Evolutionary conservation across 1,140 invertebrate genomes (phyloP).

Genomic region (Coenobita brevimanus): DNA sequence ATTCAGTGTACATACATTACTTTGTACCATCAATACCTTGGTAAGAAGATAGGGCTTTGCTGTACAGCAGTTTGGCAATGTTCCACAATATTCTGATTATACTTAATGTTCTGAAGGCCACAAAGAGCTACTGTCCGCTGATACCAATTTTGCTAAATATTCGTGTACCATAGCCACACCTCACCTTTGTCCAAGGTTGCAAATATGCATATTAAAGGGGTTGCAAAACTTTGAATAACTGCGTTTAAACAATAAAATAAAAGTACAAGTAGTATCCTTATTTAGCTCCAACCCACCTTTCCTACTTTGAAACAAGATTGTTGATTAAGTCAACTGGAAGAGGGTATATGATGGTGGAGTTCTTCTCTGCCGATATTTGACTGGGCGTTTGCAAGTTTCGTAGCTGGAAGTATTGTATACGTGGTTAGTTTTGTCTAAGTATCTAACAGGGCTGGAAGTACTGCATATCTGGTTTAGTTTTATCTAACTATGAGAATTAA

Average conservation of each 20-base stretch:
- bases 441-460: too few species aligned
- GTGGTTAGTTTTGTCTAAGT: conserved; percentile 49
- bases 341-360: conserved; percentile 64
- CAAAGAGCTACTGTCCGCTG: background rate
- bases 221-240: conserved; percentile 55
- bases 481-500: too few species aligned
- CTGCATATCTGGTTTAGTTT: too few species aligned
- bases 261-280: conserved; percentile 54
- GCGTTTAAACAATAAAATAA: conserved; percentile 15
- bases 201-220: conserved; percentile 47
- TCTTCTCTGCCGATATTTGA: conserved; percentile 65
- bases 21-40: too few species aligned
- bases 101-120: too few species aligned
- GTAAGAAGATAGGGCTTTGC: too few species aligned
- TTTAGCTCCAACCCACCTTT: conserved; percentile 62
- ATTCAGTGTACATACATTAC: too few species aligned
- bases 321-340: conserved; percentile 65
- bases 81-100: too few species aligned
- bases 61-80: too few species aligned
- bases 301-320: conserved; percentile 65
- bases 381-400: conserved; percentile 64
- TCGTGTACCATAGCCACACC: conserved; percentile 52
- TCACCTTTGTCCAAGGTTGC: conserved; percentile 50
- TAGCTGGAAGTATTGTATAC: conserved; percentile 61
- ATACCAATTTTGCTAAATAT: conserved; percentile 10